phyloP scores from a whole-genome alignment of 2,113 vertebrate species.

The Phaetusa simplex region DNA sequence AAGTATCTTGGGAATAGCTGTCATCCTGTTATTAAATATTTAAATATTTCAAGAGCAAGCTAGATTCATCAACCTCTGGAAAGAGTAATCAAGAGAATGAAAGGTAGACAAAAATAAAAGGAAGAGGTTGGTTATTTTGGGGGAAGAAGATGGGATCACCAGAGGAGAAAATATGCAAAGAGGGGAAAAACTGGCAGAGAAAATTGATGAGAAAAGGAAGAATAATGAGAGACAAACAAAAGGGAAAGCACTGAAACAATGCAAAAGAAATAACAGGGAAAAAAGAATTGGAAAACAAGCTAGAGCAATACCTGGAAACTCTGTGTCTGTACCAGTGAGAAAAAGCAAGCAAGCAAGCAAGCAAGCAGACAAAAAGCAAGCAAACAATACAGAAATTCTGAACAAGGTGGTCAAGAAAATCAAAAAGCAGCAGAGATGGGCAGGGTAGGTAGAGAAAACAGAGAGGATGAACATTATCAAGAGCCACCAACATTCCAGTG shows the following conservation, averaged over 20 bases:
- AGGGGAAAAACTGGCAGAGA: slow-evolving; percentile 22
- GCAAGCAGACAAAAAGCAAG: not conserved
- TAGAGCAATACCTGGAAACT: not conserved
- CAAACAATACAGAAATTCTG: not conserved
- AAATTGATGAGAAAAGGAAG: slow-evolving; percentile 46
- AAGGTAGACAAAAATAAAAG: slow-evolving; percentile 65
- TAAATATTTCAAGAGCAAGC: slow-evolving; percentile 71
- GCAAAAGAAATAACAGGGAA: not conserved
- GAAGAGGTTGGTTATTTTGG: slow-evolving; percentile 23
- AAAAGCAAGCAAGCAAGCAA: not conserved
- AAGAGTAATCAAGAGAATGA: slow-evolving; percentile 69
- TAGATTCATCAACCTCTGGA: slow-evolving; percentile 68
- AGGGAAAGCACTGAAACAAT: slow-evolving; percentile 18
- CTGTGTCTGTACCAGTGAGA: not conserved
- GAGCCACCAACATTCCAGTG: not conserved
- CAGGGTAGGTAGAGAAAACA: not conserved
- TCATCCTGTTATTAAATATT: slow-evolving; percentile 72
- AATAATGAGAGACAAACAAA: slow-evolving; percentile 26
- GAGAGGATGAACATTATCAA: not conserved
- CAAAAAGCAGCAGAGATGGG: not conserved
- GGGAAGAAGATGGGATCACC: slow-evolving; percentile 28
- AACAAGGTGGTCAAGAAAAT: not conserved
- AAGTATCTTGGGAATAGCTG: slow-evolving; percentile 62
- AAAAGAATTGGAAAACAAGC: not conserved
- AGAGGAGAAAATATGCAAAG: slow-evolving; percentile 51